A percentile compares a stretch with the other conserved stretches of the same genome.
These are phyloP conservation scores for Mustela lutreola DNA, from an alignment of 2,113 vertebrate species.

Conservation along the genomic window DNA sequence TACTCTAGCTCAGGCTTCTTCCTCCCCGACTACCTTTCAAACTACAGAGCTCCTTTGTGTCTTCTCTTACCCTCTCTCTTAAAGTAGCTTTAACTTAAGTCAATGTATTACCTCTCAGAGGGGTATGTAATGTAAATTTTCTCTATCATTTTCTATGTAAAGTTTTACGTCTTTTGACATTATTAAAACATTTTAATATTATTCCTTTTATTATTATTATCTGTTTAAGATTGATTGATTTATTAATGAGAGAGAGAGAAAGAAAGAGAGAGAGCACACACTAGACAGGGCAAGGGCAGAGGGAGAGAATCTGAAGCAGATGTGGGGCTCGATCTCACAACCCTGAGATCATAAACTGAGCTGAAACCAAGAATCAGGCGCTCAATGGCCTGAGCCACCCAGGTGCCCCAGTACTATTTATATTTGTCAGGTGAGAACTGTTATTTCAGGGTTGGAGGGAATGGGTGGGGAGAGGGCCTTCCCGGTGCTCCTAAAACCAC, in stretches of 20 bases:
- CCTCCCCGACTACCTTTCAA: neutral
- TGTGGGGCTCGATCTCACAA: neutral
- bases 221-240: neutral
- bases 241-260: neutral
- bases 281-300: neutral
- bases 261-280: neutral
- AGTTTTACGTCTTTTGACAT: neutral
- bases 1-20: neutral
- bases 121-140: neutral
- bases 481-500: neutral
- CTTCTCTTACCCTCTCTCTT: neutral
- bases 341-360: neutral
- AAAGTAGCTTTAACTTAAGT: neutral
- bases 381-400: neutral
- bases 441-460: neutral
- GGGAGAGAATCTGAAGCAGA: neutral
- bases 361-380: neutral
- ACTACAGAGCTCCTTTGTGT: neutral
- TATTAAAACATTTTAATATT: neutral
- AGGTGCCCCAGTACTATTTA: neutral
- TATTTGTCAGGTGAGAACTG: constrained; percentile 4
- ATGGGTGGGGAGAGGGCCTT: neutral
- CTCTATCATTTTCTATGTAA: neutral
- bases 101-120: neutral
- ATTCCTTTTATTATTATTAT: neutral